phyloP scores from a whole-genome alignment of 2,113 vertebrate genomes.

The Calidris pygmaea region DNA sequence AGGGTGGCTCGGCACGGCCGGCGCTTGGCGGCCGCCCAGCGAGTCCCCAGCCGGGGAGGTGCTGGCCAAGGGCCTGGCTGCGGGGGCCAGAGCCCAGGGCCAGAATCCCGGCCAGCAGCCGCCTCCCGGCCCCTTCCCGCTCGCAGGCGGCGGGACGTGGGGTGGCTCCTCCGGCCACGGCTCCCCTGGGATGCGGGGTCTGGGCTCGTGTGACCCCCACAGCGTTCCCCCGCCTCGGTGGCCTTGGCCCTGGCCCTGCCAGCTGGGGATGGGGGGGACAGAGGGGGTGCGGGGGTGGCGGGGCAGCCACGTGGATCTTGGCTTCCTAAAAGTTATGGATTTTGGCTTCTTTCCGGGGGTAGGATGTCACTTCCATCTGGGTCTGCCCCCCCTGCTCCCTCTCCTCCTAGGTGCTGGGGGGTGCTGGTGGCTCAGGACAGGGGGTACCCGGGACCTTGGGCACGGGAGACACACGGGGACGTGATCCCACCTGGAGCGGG shows the following conservation, averaged over 20 bases:
- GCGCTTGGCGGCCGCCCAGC: neutral
- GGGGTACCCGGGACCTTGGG: neutral
- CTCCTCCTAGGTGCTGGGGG: neutral
- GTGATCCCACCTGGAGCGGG: rapidly evolving
- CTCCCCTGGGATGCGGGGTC: neutral
- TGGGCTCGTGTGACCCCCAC: neutral
- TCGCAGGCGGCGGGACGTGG: neutral
- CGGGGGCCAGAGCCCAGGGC: neutral
- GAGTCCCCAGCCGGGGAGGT: neutral
- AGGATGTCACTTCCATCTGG: neutral
- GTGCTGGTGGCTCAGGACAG: neutral
- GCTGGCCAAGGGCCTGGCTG: neutral
- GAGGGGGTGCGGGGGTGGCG: neutral
- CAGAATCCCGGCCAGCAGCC: neutral
- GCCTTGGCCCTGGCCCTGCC: rapidly evolving
- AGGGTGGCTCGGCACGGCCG: neutral
- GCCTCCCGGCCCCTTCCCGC: neutral
- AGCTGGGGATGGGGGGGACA: rapidly evolving
- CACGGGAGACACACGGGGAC: neutral
- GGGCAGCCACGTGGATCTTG: neutral
- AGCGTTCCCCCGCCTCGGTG: rapidly evolving
- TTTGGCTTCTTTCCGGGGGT: neutral
- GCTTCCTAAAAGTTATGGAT: neutral
- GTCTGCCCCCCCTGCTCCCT: rapidly evolving
- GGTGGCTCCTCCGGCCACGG: neutral